These are phyloP conservation scores for Coptodon bakossiorum DNA, from an alignment of 2,113 vertebrate genomes.

Conservation along the genomic window DNA sequence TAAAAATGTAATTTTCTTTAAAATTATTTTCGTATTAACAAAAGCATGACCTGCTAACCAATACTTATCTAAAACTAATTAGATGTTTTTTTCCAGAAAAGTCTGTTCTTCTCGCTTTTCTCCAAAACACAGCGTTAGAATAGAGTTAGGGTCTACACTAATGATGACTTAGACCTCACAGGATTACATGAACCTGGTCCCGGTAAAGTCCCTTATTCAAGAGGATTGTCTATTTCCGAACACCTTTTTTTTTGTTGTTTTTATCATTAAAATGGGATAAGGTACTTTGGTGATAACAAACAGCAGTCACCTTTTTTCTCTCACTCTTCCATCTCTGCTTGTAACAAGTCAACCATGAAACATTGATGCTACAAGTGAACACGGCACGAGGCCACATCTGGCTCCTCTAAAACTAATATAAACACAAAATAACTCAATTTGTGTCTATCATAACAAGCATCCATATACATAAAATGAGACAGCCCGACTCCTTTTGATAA, in stretches of 20 bases:
- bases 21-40: not conserved
- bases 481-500: not conserved
- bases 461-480: not conserved
- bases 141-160: not conserved
- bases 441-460: not conserved
- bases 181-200: not conserved
- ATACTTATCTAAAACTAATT: not conserved
- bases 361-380: not conserved
- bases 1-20: not conserved
- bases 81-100: not conserved
- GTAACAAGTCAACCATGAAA: not conserved
- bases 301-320: not conserved
- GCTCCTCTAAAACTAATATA: constrained; percentile 12
- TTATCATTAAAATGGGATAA: not conserved
- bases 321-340: not conserved
- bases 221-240: not conserved
- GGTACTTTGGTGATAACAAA: not conserved
- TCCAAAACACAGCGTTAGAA: not conserved
- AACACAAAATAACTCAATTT: constrained; percentile 10
- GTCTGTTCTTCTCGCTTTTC: not conserved
- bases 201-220: not conserved
- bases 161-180: not conserved
- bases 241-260: not conserved
- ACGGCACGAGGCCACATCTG: constrained; percentile 34
- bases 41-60: not conserved